Evolutionary conservation across 2,888 invertebrate species (phyloP).

Genomic region (Athalia cordata): DNA sequence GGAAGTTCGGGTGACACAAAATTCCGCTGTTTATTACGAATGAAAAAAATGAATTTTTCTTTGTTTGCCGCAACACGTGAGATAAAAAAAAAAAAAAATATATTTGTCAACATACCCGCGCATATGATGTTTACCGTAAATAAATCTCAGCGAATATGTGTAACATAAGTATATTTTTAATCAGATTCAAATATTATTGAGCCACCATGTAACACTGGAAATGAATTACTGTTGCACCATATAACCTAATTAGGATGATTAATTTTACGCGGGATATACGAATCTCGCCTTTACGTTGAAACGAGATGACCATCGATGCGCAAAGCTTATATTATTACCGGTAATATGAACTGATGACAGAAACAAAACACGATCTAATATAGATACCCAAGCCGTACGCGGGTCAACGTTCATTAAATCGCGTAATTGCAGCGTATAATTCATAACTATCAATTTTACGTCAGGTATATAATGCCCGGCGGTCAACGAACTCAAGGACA

Average conservation of each 20-base stretch:
- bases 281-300: not conserved
- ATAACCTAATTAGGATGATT: no score
- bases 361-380: slow-evolving; percentile 30
- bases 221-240: no score
- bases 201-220: no score
- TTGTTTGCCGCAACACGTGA: no score
- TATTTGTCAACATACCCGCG: no score
- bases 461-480: slow-evolving; percentile 11
- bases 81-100: no score
- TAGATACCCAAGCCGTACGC: not conserved
- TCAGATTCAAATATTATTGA: no score
- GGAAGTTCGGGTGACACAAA: slow-evolving; percentile 51
- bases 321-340: not conserved
- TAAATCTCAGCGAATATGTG: not conserved
- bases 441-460: slow-evolving; percentile 33
- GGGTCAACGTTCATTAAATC: slow-evolving; percentile 35
- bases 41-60: not conserved
- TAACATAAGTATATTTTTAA: no score
- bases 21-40: slow-evolving; percentile 6
- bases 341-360: slow-evolving; percentile 21
- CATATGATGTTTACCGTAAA: not conserved
- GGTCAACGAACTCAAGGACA: slow-evolving; percentile 14
- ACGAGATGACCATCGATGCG: not conserved
- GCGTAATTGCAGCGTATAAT: slow-evolving; percentile 21
- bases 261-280: no score